Percentiles rank a stretch among this genome's conserved stretches.
These are phyloP conservation scores for Pan paniscus DNA, from an alignment of 2,113 vertebrate species.

Conservation along the genomic window DNA sequence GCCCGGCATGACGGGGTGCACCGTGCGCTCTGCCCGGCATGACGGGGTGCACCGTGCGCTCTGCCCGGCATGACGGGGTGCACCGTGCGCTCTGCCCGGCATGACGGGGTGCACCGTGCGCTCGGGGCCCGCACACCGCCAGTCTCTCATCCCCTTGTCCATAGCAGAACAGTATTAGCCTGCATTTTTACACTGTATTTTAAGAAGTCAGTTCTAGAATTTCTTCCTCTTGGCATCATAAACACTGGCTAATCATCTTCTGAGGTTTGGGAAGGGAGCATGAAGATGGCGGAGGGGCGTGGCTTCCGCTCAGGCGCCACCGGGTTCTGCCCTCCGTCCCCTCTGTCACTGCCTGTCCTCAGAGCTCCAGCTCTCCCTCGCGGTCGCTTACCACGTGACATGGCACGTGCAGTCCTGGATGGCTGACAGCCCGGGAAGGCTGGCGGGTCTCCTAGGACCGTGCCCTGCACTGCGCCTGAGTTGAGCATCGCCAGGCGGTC, in stretches of 20 bases:
- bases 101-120: rapidly evolving
- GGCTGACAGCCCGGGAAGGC: too few relatives aligned
- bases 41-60: too few relatives aligned
- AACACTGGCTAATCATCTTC: too few relatives aligned
- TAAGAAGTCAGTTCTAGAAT: background rate
- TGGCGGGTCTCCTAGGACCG: too few relatives aligned
- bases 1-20: too few relatives aligned
- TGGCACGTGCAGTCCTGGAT: too few relatives aligned
- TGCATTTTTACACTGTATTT: background rate
- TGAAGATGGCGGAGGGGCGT: rapidly evolving
- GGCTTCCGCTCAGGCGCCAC: background rate
- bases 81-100: background rate
- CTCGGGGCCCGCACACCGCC: rapidly evolving
- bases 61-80: rapidly evolving
- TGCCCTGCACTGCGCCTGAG: too few relatives aligned
- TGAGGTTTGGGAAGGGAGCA: background rate
- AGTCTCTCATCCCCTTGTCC: background rate
- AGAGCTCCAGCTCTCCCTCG: too few relatives aligned
- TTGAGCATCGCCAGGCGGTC: too few relatives aligned
- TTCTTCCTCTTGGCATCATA: background rate
- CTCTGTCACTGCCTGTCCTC: background rate
- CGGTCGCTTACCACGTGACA: too few relatives aligned
- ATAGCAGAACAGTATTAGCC: rapidly evolving
- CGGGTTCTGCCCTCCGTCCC: too few relatives aligned
- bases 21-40: too few relatives aligned